These are phyloP conservation scores for Emys orbicularis DNA, from an alignment of 2,797 vertebrate genomes.

Conservation along the genomic window DNA sequence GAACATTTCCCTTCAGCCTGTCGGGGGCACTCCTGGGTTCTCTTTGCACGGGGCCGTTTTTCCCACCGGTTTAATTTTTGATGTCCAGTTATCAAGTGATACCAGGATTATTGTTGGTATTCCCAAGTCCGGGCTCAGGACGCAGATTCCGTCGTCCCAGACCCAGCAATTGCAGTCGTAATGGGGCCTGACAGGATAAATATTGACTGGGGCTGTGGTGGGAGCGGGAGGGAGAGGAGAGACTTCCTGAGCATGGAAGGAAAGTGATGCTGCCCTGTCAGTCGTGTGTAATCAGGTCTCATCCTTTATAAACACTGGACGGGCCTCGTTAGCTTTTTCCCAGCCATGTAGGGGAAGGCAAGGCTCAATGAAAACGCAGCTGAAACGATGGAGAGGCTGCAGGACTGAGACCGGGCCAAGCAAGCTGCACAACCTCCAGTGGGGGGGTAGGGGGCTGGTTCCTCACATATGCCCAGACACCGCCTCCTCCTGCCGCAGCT, in stretches of 20 bases:
- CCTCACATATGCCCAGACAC: not conserved
- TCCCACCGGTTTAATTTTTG: not conserved
- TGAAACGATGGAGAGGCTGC: not conserved
- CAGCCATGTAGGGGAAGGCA: rapidly evolving
- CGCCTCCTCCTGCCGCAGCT: not conserved
- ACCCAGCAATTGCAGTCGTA: not conserved
- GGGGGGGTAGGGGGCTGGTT: not conserved
- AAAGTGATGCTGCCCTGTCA: rapidly evolving
- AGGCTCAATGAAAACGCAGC: not conserved
- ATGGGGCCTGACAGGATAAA: not conserved
- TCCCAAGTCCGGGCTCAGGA: not conserved
- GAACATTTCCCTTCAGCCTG: not conserved
- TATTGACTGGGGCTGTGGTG: not conserved
- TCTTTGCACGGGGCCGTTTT: not conserved
- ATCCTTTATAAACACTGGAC: not conserved
- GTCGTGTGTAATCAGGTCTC: rapidly evolving
- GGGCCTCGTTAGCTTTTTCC: not conserved
- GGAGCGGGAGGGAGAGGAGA: not conserved
- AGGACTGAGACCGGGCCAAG: not conserved
- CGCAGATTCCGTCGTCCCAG: not conserved
- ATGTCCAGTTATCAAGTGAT: not conserved
- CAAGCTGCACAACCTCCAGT: not conserved
- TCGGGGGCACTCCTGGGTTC: too few species aligned
- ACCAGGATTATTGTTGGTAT: not conserved
- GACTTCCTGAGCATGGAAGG: rapidly evolving